These are phyloP conservation scores for Spinus olivaceus DNA, from an alignment of 2,797 vertebrate genomes.

Conservation along the genomic window DNA sequence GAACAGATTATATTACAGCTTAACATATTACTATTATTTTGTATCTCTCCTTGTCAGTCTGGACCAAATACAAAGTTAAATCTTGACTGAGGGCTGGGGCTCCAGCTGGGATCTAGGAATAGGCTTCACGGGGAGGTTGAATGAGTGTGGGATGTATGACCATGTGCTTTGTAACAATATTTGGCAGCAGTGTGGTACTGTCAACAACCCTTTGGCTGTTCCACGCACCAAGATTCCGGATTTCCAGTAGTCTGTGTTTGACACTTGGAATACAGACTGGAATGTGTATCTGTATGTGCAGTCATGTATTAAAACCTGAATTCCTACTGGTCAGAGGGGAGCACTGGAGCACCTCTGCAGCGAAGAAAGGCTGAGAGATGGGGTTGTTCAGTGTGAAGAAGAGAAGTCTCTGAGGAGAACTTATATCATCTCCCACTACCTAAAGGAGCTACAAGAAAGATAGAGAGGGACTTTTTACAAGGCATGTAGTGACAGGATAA, in stretches of 20 bases:
- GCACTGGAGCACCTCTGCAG: background rate
- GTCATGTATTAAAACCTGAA: background rate
- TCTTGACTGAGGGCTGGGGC: background rate
- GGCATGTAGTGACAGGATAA: background rate
- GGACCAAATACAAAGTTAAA: background rate
- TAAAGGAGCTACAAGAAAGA: background rate
- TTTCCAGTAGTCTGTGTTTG: background rate
- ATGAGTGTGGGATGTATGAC: background rate
- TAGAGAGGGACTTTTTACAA: background rate
- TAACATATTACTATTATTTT: background rate
- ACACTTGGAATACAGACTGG: background rate
- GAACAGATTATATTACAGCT: background rate
- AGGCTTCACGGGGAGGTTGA: background rate
- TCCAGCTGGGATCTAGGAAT: background rate
- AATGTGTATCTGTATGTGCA: background rate
- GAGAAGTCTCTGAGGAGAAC: background rate
- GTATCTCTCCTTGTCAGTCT: background rate
- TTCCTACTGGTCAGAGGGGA: background rate
- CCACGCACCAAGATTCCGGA: background rate
- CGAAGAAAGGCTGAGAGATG: background rate
- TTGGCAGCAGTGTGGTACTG: background rate
- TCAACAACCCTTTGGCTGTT: background rate
- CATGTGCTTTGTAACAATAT: background rate
- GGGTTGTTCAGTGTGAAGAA: background rate
- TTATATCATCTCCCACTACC: background rate